Conservation (phyloP, 2,797 vertebrate genomes). For the Muscicapa striata region DNA sequence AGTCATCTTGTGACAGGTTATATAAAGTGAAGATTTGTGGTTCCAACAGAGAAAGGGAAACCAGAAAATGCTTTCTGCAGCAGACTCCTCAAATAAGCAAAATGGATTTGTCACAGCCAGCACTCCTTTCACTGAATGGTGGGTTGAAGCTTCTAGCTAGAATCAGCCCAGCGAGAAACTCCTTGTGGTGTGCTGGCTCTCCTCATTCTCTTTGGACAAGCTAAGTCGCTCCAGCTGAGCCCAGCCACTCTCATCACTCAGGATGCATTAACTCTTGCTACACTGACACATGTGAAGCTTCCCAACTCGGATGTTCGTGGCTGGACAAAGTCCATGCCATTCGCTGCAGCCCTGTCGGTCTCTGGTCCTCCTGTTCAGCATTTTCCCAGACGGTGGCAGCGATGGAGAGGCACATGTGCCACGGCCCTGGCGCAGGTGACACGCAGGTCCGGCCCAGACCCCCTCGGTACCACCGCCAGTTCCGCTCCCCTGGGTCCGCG, state of each 20-base stretch:
- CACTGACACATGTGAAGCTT: rapidly evolving
- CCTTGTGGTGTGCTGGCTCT: background rate
- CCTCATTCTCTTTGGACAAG: background rate
- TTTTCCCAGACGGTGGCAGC: rapidly evolving
- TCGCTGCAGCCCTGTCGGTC: rapidly evolving
- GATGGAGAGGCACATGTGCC: background rate
- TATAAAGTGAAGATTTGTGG: background rate
- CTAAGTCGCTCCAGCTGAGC: background rate
- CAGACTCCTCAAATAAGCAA: background rate
- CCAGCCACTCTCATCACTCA: background rate
- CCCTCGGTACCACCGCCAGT: rapidly evolving
- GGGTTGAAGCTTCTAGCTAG: background rate
- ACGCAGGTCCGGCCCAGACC: rapidly evolving
- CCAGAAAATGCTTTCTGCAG: background rate
- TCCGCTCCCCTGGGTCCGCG: rapidly evolving
- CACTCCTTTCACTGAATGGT: background rate
- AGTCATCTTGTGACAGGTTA: conserved; percentile 2
- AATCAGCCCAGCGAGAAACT: background rate
- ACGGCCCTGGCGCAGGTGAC: background rate
- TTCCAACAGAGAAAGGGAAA: background rate
- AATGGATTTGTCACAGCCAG: background rate
- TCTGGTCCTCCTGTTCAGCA: background rate
- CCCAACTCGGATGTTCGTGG: rapidly evolving
- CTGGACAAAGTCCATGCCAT: background rate
- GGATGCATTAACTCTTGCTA: background rate